phyloP scores from a whole-genome alignment of 2,113 vertebrate genomes.

The Macrotus californicus region DNA sequence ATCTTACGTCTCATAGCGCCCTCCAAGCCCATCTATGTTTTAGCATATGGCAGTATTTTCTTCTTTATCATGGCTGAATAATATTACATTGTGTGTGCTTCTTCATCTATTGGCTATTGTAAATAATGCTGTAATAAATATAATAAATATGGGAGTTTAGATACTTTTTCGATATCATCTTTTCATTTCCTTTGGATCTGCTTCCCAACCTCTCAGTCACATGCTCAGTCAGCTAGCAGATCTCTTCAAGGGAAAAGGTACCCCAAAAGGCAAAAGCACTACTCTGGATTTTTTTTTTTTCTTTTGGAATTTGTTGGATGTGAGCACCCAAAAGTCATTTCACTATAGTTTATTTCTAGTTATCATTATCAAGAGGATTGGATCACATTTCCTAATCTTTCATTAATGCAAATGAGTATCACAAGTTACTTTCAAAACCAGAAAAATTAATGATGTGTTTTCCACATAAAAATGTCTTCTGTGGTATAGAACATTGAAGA shows the following conservation, averaged over 20 bases:
- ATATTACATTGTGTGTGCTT: background rate
- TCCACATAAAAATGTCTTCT: background rate
- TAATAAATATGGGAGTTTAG: background rate
- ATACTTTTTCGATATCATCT: background rate
- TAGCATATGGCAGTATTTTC: background rate
- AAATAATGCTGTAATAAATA: background rate
- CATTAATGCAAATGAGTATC: background rate
- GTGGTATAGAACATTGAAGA: background rate
- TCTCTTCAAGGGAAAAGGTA: background rate
- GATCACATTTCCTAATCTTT: background rate
- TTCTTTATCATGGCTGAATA: background rate
- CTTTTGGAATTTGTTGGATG: background rate
- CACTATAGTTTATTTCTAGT: background rate
- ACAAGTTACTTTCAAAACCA: slow-evolving; percentile 1
- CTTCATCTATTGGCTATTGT: background rate
- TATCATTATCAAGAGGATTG: background rate
- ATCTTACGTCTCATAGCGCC: background rate
- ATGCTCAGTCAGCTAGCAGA: background rate
- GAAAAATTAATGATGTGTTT: background rate
- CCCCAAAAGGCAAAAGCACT: background rate
- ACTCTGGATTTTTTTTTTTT: background rate
- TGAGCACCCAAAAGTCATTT: background rate
- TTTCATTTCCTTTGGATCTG: background rate
- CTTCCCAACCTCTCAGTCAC: background rate
- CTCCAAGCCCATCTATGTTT: background rate